These are phyloP conservation scores for Engystomops pustulosus DNA, from an alignment of 2,113 vertebrate species.

Conservation along the genomic window DNA sequence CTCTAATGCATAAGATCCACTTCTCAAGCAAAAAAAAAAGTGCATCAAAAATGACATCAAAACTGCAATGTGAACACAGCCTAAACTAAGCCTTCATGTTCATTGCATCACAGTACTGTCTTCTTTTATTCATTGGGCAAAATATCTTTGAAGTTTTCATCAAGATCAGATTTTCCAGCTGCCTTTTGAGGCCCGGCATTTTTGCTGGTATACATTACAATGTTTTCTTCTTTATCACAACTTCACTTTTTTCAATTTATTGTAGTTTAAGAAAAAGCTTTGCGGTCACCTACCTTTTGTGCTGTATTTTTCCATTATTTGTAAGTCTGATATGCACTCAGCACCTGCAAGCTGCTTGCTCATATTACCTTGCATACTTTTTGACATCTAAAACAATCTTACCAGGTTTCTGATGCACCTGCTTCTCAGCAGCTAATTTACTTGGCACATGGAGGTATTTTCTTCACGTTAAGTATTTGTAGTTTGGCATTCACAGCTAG, in stretches of 20 bases:
- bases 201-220: constrained; percentile 30
- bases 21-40: not conserved
- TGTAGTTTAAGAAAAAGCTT: constrained; percentile 28
- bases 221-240: not conserved
- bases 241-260: not conserved
- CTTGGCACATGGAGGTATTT: constrained; percentile 34
- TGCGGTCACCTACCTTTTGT: constrained; percentile 29
- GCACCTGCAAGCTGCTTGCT: constrained; percentile 50
- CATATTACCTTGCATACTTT: constrained; percentile 50
- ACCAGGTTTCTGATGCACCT: constrained; percentile 54
- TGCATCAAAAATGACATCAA: not conserved
- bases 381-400: constrained; percentile 54
- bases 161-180: constrained; percentile 24
- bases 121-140: not conserved
- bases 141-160: constrained; percentile 22
- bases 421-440: constrained; percentile 45
- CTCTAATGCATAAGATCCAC: too few species aligned
- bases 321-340: constrained; percentile 19
- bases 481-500: constrained; percentile 37
- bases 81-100: not conserved
- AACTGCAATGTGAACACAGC: not conserved
- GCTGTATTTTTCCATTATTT: constrained; percentile 38
- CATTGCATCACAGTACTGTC: not conserved
- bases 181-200: constrained; percentile 13
- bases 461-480: constrained; percentile 35